Conservation (phyloP, 2,888 invertebrate genomes). For the Ellobium chinense region DNA sequence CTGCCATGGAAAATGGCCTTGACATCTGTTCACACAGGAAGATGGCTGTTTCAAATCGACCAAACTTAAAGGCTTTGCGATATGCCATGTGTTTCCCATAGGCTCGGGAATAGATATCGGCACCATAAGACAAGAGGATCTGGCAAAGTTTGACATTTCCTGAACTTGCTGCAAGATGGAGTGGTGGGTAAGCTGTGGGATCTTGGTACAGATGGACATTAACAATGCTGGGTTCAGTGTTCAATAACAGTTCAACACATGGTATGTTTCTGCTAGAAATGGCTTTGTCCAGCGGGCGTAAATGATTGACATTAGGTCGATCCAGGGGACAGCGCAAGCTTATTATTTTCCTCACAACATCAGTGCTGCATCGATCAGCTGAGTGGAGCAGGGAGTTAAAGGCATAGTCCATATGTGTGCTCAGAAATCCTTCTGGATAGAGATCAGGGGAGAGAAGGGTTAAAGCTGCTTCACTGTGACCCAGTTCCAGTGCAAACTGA, state of each 20-base stretch:
- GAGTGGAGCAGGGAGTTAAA: constrained; percentile 38
- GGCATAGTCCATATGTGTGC: constrained; percentile 29
- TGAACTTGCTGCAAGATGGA: constrained; percentile 36
- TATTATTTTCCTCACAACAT: constrained; percentile 11
- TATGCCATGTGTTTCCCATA: constrained; percentile 37
- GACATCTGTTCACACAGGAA: constrained; percentile 41
- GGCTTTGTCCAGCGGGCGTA: constrained; percentile 36
- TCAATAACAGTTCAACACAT: constrained; percentile 25
- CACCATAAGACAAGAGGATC: constrained; percentile 24
- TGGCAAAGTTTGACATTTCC: constrained; percentile 30
- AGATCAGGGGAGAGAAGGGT: not conserved
- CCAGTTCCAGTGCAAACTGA: constrained; percentile 38
- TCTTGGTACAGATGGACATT: constrained; percentile 41
- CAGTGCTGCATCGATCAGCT: constrained; percentile 27
- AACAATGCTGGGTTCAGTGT: constrained; percentile 14
- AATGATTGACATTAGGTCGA: constrained; percentile 32
- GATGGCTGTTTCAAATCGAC: constrained; percentile 6
- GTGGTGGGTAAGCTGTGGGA: constrained; percentile 32
- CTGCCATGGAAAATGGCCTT: constrained; percentile 21
- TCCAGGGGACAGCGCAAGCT: constrained; percentile 20
- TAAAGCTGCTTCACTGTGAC: constrained; percentile 27
- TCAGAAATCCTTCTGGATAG: constrained; percentile 21
- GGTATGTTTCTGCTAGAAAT: constrained; percentile 26
- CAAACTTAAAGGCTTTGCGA: constrained; percentile 38
- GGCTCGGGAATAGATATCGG: constrained; percentile 37